Evolutionary conservation across 2,888 invertebrate genomes (phyloP), one percentile per base, ranked within the genome.

Genomic region (Neoitamus cyanurus): DNA sequence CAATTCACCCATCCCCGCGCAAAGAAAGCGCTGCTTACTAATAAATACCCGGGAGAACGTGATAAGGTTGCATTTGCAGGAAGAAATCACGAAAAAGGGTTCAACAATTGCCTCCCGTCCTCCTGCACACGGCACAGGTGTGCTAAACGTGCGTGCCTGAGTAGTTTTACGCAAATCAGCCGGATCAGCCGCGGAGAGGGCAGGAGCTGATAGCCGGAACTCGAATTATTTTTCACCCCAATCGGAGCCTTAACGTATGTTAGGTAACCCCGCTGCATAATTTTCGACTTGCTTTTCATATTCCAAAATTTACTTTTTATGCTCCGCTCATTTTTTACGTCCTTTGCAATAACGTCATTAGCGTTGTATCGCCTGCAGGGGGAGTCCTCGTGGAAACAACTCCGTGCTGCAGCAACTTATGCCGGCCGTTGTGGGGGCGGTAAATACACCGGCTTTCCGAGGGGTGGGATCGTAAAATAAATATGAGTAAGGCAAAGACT

Each of bases 81-180:
- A 31, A 30, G 30, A 48, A 78, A 78, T 58, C 58, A 48, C 31
- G 30, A 58, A 78, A 34, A 48, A 78, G 48, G 31, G 31, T 58
- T 78, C 48, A 78, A 58, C 28, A 30, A 25, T 42, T 42, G 42
- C 31, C 48, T 25, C 15, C 25, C 30, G 1, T 48, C 6, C 28
- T 48, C 6, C 28, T 31, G 15, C 31, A 31, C 15, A 58, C 9
- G 28, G 13, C 31, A 31, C 48, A 30, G 31, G 31, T 20, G 48
- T 25, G 48, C 11, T 30, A 31, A 30, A 42, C 48, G 48, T 78
- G 78, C 78, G 78, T 78, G 78, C 46, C 58, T 31, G 78, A 78
- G 78, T 78, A 48, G 78, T 78, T 78, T 78, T 78, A 78, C 58
- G 78, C 78, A 78, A 78, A 78, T 78, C 20, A 78, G 30, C 31